phyloP scores from a whole-genome alignment of 2,797 vertebrate species.

The Leuciscus waleckii region DNA sequence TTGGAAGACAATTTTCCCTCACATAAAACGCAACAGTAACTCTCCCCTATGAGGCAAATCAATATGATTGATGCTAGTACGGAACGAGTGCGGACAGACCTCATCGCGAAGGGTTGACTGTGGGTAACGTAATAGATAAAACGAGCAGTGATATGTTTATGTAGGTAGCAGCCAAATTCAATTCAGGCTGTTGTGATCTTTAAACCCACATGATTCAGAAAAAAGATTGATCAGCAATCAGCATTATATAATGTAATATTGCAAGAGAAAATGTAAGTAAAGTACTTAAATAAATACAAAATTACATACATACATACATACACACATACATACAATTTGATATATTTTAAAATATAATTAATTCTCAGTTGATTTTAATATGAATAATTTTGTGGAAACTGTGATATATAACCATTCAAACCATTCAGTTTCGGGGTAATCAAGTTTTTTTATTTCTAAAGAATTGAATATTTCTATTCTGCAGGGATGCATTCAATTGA shows the following conservation, averaged over 20 bases:
- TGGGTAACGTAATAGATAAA: constrained; percentile 17
- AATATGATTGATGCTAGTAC: constrained; percentile 29
- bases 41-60: constrained; percentile 51
- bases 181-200: neutral
- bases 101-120: constrained; percentile 6
- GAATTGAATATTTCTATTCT: too few species aligned
- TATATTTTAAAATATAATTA: too few species aligned
- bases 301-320: too few species aligned
- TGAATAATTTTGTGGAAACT: too few species aligned
- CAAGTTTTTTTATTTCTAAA: too few species aligned
- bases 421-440: too few species aligned
- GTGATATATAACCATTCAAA: too few species aligned
- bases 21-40: constrained; percentile 66
- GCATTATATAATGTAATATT: neutral
- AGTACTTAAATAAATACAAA: too few species aligned
- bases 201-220: neutral
- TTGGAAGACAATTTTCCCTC: constrained; percentile 54
- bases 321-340: rapidly evolving
- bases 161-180: neutral
- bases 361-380: too few species aligned
- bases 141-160: neutral
- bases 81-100: constrained; percentile 9
- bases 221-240: neutral
- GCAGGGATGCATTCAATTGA: too few species aligned
- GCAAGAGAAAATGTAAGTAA: neutral